These are phyloP conservation scores for Cinclus cinclus DNA, from an alignment of 2,113 vertebrate genomes.

Conservation along the genomic window DNA sequence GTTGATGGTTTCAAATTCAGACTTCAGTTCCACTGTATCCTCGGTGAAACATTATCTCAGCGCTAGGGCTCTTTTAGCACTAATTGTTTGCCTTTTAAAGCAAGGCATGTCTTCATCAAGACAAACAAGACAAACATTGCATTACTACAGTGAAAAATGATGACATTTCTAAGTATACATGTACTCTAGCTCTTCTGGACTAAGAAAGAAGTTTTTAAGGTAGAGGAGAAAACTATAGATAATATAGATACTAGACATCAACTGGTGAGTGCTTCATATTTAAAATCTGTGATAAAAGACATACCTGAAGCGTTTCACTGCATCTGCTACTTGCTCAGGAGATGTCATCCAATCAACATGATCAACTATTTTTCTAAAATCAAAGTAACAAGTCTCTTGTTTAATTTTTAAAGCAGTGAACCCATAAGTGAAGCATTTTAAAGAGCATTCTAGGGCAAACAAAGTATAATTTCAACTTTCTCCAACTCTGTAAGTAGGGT, in stretches of 20 bases:
- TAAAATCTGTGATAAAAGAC: not conserved
- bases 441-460: not conserved
- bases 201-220: not conserved
- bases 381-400: not conserved
- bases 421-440: not conserved
- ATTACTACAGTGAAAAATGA: not conserved
- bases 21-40: not conserved
- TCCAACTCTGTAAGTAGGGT: not conserved
- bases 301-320: slow-evolving; percentile 97
- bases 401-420: not conserved
- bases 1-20: not conserved
- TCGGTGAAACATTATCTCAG: not conserved
- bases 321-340: slow-evolving; percentile 96
- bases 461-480: not conserved
- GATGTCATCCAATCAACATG: slow-evolving; percentile 97
- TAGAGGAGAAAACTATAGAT: not conserved
- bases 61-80: not conserved
- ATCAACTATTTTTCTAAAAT: slow-evolving; percentile 95
- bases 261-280: not conserved
- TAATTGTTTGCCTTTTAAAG: not conserved
- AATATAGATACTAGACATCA: not conserved
- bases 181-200: not conserved
- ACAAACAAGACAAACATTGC: not conserved
- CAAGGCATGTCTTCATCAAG: not conserved
- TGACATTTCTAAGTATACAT: not conserved